Percentiles rank a stretch among this genome's conserved stretches.
phyloP scores from a whole-genome alignment of 2,113 vertebrate species.

The Spea multiplicata region DNA sequence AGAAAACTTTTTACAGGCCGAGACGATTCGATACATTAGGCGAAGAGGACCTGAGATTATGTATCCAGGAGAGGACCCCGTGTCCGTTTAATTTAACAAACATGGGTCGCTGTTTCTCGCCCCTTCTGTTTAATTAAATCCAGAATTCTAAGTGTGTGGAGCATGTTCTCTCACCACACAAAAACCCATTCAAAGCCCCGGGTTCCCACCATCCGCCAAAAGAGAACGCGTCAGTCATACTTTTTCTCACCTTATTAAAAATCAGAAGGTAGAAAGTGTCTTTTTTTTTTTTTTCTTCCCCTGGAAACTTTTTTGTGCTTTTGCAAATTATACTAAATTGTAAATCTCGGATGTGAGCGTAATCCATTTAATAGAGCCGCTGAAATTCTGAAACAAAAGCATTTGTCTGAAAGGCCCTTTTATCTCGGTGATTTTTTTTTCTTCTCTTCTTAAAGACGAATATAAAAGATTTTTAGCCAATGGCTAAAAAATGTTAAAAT shows the following conservation, averaged over 20 bases:
- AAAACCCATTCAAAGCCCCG: neutral
- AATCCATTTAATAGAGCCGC: slow-evolving; percentile 8
- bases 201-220: neutral
- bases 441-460: too few species aligned
- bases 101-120: too few species aligned
- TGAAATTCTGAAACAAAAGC: neutral
- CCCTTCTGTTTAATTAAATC: neutral
- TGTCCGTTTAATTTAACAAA: too few species aligned
- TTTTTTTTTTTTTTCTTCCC: neutral
- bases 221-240: neutral
- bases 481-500: too few species aligned
- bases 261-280: neutral
- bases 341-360: slow-evolving; percentile 2
- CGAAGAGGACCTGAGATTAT: too few species aligned
- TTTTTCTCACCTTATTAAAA: neutral
- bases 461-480: too few species aligned
- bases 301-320: too few species aligned
- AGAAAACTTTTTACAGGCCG: too few species aligned
- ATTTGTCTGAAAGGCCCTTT: neutral
- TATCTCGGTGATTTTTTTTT: too few species aligned
- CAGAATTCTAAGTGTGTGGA: neutral
- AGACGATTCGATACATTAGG: too few species aligned
- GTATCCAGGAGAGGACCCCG: too few species aligned
- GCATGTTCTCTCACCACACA: neutral
- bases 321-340: slow-evolving; percentile 9